Evolutionary conservation across 2,888 invertebrate species (phyloP).

Genomic region (Saturnia pavonia): DNA sequence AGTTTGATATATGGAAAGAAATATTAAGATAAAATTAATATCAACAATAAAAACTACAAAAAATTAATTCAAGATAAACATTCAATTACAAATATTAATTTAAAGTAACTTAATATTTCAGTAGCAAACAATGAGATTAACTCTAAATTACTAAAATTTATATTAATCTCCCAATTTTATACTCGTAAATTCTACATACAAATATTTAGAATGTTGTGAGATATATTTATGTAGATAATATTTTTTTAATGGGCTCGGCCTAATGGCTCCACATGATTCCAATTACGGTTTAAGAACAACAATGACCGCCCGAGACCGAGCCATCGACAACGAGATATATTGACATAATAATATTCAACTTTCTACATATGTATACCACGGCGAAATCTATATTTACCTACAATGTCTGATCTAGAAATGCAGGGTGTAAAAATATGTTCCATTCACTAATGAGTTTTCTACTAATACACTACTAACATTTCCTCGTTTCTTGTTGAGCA

Average conservation of each 20-base stretch:
- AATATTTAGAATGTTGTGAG: not conserved
- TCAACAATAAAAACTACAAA: not conserved
- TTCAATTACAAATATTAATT: not conserved
- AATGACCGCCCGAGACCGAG: no score
- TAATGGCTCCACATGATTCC: not conserved
- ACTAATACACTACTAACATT: no score
- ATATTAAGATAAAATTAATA: no score
- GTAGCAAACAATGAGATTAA: not conserved
- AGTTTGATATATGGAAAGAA: not conserved
- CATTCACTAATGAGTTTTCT: no score
- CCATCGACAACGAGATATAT: no score
- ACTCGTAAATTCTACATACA: not conserved
- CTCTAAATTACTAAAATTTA: not conserved
- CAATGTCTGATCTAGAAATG: no score
- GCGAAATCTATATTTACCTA: no score
- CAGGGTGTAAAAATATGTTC: no score
- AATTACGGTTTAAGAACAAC: not conserved
- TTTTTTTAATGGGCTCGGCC: not conserved
- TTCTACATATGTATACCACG: no score
- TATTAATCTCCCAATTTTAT: not conserved
- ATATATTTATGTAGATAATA: not conserved
- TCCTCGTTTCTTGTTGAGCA: no score
- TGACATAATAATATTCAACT: no score
- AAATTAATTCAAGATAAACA: not conserved
- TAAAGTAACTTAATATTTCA: not conserved